These are phyloP conservation scores for Ectemnius continuus DNA, from an alignment of 2,888 invertebrate species.

Conservation along the genomic window DNA sequence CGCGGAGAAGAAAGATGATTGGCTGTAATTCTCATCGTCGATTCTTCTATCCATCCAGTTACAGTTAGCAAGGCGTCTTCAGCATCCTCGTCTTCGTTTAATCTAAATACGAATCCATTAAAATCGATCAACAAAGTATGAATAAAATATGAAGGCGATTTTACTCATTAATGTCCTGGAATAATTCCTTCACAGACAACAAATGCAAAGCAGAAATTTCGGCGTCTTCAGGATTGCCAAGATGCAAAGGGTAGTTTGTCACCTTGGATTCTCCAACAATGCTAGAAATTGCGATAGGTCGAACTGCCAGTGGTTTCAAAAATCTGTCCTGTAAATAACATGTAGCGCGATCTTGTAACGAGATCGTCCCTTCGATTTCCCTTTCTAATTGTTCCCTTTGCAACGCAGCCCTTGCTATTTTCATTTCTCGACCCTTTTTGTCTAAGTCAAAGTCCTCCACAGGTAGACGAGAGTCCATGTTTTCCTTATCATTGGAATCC, in stretches of 20 bases:
- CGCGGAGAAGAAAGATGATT: neutral
- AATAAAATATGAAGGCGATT: neutral
- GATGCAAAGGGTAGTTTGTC: conserved; percentile 80
- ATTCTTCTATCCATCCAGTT: neutral
- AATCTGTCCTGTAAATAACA: conserved; percentile 80
- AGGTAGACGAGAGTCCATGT: conserved; percentile 80
- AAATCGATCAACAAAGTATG: neutral
- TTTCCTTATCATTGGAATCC: conserved; percentile 80
- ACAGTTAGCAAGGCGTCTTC: neutral
- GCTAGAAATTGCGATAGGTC: conserved; percentile 73
- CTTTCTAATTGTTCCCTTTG: conserved; percentile 79
- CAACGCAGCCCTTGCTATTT: conserved; percentile 75
- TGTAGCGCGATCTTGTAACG: conserved; percentile 80
- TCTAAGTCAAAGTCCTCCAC: conserved; percentile 83
- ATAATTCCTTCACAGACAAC: conserved; percentile 17
- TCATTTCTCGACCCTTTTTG: conserved; percentile 77
- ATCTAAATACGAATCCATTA: neutral
- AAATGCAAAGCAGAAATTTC: conserved; percentile 14
- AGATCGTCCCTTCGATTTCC: conserved; percentile 80
- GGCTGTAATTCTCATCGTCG: neutral
- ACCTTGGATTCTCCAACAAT: conserved; percentile 78
- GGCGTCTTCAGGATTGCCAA: conserved; percentile 71
- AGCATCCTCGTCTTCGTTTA: neutral
- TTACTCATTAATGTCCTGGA: neutral
- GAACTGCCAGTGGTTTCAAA: conserved; percentile 81